Conservation (phyloP, 92 coral and sea anemone genomes). For the Montipora capitata region DNA sequence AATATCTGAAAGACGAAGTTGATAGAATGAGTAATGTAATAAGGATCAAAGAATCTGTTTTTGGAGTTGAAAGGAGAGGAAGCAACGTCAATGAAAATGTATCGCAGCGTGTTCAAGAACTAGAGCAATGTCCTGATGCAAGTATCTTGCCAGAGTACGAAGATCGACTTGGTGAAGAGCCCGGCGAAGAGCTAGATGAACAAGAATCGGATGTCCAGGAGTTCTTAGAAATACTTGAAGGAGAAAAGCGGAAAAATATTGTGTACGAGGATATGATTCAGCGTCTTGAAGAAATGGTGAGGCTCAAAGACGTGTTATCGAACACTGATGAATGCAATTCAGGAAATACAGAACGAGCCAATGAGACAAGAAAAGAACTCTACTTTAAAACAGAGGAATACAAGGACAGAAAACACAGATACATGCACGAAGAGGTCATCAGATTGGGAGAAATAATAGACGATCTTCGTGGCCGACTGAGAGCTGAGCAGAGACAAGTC, state of each 20-base stretch:
- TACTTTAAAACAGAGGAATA: constrained; percentile 77
- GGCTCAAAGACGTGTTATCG: constrained; percentile 65
- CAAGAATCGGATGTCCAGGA: constrained; percentile 40
- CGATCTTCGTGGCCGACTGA: constrained; percentile 71
- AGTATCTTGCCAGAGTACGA: background rate
- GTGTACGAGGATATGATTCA: constrained; percentile 54
- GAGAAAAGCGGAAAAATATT: constrained; percentile 41
- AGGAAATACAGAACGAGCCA: constrained; percentile 34
- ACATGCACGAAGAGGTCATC: constrained; percentile 68
- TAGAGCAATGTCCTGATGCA: constrained; percentile 14
- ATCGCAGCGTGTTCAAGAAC: background rate
- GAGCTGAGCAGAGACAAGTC: constrained; percentile 73
- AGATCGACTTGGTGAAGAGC: background rate
- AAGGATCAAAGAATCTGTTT: constrained; percentile 75
- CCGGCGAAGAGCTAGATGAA: constrained; percentile 22
- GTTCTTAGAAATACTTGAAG: constrained; percentile 38
- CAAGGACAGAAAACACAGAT: constrained; percentile 58
- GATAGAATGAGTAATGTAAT: constrained; percentile 73
- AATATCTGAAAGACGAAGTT: constrained; percentile 77
- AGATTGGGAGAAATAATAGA: constrained; percentile 72
- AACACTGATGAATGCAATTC: constrained; percentile 43
- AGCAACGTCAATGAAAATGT: background rate
- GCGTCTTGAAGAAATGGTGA: constrained; percentile 74
- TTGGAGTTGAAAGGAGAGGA: constrained; percentile 15
- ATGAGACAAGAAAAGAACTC: constrained; percentile 55